Base-by-base conservation (phyloP, 2,113 vertebrate species). In the Athene noctua region DNA sequence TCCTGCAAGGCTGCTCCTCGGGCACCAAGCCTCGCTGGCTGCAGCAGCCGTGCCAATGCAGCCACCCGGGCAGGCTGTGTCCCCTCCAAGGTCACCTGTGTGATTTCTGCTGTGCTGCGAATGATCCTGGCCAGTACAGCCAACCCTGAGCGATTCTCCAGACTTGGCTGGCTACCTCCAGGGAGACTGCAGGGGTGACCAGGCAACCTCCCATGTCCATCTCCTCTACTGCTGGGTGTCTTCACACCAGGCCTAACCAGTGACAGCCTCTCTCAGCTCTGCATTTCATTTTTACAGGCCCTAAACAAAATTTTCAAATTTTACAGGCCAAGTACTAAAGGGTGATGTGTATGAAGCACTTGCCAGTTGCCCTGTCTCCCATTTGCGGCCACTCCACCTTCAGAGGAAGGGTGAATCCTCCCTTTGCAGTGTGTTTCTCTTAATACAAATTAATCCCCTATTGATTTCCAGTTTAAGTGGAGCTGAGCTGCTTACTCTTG, bases 371-470 rank as follows among this genome's bases (percentile, higher is more conserved):
- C 23, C 32, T 1, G 4, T 42, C 20, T 72, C 59, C 83, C 4
- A 5, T 8, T 47, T 0, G 0, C 17, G 51, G 71, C 27, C 61
- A 47, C 72, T 44, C 25, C 57, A 83, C 72, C 77, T 80, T 51
- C 2, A 2, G 70, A 55, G 92, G 66, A 83, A 83, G 61, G 42
- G 52, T 0, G 0, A 80, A 57, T 19, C 55, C 80, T 83, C 77
- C 63, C 83, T 66, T 34, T 57, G 68, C 68, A 85, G 57, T 0
- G 0, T 52, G 30, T 68, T 94, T 63, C 73, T 72, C 79, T 13
- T 82, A 90, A 94, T 87, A 68, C 65, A 78, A 94, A 92, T 79
- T 55, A 96, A 94, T 93, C 81, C 74, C 38, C 82, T 82, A 88
- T 77, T 9, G 62, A 92, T 93, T 94, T 44, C 87, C 52, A 49